These are phyloP conservation scores for Dipodomys merriami DNA, from an alignment of 2,113 vertebrate species.

Conservation along the genomic window DNA sequence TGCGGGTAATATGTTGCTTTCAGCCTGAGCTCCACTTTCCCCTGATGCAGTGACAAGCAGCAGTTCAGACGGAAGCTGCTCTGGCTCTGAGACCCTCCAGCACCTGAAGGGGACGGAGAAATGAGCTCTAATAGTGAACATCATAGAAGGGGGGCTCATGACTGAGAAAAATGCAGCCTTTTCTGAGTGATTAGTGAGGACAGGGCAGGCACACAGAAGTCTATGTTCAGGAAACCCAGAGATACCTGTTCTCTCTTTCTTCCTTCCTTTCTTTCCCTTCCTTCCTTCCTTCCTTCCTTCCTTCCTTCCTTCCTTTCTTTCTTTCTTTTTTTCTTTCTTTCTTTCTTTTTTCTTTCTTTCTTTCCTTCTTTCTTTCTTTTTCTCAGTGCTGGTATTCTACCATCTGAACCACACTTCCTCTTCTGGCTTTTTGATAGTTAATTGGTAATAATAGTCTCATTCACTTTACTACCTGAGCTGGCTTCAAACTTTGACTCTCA, in stretches of 20 bases:
- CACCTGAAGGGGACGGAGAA: fast-evolving
- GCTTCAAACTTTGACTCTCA: too few relatives aligned
- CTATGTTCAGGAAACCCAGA: fast-evolving
- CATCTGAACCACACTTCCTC: too few relatives aligned
- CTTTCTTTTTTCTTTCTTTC: too few relatives aligned
- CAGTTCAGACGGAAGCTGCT: not conserved
- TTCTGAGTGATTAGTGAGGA: not conserved
- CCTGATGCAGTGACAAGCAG: not conserved
- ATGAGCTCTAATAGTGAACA: too few relatives aligned
- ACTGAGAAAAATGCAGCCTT: not conserved
- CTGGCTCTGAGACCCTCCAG: too few relatives aligned
- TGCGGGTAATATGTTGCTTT: not conserved
- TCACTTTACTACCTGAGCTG: too few relatives aligned
- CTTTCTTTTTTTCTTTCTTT: too few relatives aligned
- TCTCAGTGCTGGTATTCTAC: not conserved
- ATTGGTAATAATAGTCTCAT: too few relatives aligned
- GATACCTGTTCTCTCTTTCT: not conserved
- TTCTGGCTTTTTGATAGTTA: too few relatives aligned
- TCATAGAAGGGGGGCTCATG: not conserved
- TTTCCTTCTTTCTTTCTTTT: not conserved
- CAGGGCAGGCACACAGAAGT: not conserved
- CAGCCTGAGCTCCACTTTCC: not conserved
- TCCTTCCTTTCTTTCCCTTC: too few relatives aligned
- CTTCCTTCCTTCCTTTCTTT: too few relatives aligned
- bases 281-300: too few relatives aligned